Conservation (phyloP, 2,797 vertebrate genomes). For the Percopsis omiscomaycus region DNA sequence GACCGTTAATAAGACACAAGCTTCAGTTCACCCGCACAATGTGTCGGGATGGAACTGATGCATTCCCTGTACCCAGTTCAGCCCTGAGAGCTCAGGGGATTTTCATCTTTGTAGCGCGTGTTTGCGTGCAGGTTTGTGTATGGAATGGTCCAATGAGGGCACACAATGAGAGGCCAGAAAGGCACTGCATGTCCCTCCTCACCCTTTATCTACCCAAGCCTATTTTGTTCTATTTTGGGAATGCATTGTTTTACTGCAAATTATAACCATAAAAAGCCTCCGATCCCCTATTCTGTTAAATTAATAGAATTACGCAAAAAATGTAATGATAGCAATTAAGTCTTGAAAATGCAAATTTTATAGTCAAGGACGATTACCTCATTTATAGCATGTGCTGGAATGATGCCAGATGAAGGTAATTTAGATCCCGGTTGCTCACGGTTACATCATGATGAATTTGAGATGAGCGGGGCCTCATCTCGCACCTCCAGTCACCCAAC, state of each 20-base stretch:
- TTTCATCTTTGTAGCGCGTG: conserved; percentile 25
- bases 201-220: conserved; percentile 48
- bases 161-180: conserved; percentile 65
- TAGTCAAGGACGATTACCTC: conserved; percentile 99
- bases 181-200: conserved; percentile 59
- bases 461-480: conserved; percentile 84
- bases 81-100: not conserved
- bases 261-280: conserved; percentile 97
- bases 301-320: conserved; percentile 99
- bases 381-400: conserved; percentile 99
- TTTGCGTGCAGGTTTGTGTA: conserved; percentile 28
- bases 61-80: conserved; percentile 44
- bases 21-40: conserved; percentile 78
- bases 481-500: conserved; percentile 71
- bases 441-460: conserved; percentile 99
- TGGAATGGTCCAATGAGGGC: conserved; percentile 49
- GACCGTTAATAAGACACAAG: conserved; percentile 71
- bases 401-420: conserved; percentile 99
- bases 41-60: conserved; percentile 59
- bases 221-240: conserved; percentile 84
- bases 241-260: conserved; percentile 99
- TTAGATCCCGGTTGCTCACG: conserved; percentile 95
- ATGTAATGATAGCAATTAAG: conserved; percentile 99
- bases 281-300: conserved; percentile 99
- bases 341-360: conserved; percentile 99